Evolutionary conservation across 1,140 invertebrate genomes (phyloP), one percentile per base, ranked within the genome.

Genomic region (Microplitis demolitor): DNA sequence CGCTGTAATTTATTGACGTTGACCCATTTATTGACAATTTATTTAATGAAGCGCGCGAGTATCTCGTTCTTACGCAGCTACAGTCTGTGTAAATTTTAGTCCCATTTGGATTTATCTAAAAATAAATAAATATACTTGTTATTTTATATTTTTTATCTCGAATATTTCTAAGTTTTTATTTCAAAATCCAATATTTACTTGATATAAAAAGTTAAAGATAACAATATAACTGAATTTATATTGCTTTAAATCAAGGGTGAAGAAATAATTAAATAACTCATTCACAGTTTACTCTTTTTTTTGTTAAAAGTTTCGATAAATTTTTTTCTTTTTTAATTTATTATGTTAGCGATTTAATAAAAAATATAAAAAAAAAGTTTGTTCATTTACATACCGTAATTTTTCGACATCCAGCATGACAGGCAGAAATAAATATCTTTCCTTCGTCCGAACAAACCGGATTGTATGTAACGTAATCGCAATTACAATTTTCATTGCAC

Each of bases 401-500:
- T 66, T 73, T 81, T 24, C 70, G 83, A 78, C 92, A 93, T 4
- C 92, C 92, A 53, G 92, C 92, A 80, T 93, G 91, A 78, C 92
- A 93, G 5, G 92, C 90, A 1, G 92, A 93, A 74, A 92, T 92
- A 77, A 90, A 93, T 4, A 90, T 92, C 50, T 82, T 83, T 1
- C 88, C 87, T 66, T 88, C 88, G 71, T 88, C 87, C 0, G 90
- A 89, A 73, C 92, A 93, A 3, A 93, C 91, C 1, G 92, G 92
- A 72, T 91, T 91, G 74, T 92, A 93, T 54, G 90, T 90, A 9
- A 92, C 90, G 74, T 90, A 91, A 77, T 91, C 90, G 78, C 92
- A 93, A 62, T 88, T 78, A 75, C 92, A 93, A 58, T 88, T 80
- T n/a, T 88, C 83, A 72, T 92, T 93, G 77, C 92, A 93, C 8